Evolutionary conservation across 1,140 invertebrate species (phyloP).

Genomic region (Cotesia chilonis): DNA sequence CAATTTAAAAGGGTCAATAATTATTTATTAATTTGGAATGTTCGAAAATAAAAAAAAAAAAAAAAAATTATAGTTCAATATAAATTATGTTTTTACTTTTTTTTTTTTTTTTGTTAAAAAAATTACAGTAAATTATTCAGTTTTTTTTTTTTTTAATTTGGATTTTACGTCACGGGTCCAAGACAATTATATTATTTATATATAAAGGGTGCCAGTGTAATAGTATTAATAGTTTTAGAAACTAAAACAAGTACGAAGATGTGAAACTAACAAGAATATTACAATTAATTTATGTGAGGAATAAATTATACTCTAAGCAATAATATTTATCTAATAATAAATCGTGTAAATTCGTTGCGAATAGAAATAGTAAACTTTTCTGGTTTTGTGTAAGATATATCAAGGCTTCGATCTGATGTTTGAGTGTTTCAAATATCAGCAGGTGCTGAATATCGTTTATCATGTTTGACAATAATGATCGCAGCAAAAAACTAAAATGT

Average conservation of each 20-base stretch:
- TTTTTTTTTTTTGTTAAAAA: no score
- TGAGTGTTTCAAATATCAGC: neutral
- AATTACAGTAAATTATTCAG: no score
- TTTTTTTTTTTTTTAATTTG: constrained; percentile 46
- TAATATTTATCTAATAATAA: constrained; percentile 36
- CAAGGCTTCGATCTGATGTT: neutral
- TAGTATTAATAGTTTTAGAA: constrained; percentile 24
- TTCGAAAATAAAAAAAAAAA: no score
- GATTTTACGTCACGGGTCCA: constrained; percentile 62
- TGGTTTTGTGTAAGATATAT: neutral
- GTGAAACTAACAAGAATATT: constrained; percentile 31
- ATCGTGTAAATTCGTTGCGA: constrained; percentile 1
- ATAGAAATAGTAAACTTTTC: constrained; percentile 14
- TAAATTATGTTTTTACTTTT: no score
- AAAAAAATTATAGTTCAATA: no score
- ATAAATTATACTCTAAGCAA: constrained; percentile 48
- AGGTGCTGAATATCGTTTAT: constrained; percentile 21
- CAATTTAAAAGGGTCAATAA: no score
- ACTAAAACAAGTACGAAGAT: constrained; percentile 39
- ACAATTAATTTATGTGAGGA: constrained; percentile 28
- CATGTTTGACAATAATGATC: constrained; percentile 59
- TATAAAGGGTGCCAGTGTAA: constrained; percentile 35
- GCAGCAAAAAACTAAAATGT: constrained; percentile 22
- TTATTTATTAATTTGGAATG: no score
- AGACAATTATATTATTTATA: constrained; percentile 52